Evolutionary conservation across 92 coral and sea anemone species (phyloP), one percentile per base, ranked within the genome.

Genomic region (Epizoanthus scotinus): DNA sequence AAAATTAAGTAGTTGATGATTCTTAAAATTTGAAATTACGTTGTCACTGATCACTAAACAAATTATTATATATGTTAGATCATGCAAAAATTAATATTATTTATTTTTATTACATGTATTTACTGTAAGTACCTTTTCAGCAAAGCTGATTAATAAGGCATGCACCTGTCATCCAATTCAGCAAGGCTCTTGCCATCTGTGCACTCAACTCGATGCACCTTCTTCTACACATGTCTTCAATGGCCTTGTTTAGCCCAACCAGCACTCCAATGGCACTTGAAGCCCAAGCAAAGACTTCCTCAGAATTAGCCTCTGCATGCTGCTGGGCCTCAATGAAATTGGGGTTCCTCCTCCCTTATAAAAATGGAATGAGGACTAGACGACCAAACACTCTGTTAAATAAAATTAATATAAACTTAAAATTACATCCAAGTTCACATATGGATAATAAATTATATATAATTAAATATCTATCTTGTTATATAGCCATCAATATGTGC

Each of bases 261-360:
- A 86, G 34, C 28, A 44, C 14, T 49, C 89, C 89, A 60, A 86
- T 15, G 50, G 89, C 86, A 44, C 74, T 71, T 71, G 89, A 86
- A 8, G 89, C 86, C 24, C 55, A 53, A 3, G 27, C 42, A 22
- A 85, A 57, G 0, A 61, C 80, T 19, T 38, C 63, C 29, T 78
- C 84, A 5, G 78, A 28, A 8, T 6, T 14, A 0, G 13, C 5
- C 36, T 87, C 90, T 20, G 91, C 87, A 69, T 8, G 36, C 44
- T 83, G 84, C 29, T 77, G 91, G 10, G 74, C 87, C 21, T 63
- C 71, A 5, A 87, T n/a, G 1, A 84, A 87, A 75, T 87, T 67
- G 0, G 87, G 87, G 29, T 66, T 67, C 50, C 91, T 77, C 42
- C 53, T 63, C 6, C 91, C 84, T 20, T 83, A 77, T 7, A 74